Evolutionary conservation across 2,797 vertebrate genomes (phyloP).

Genomic region (Amniataba percoides): DNA sequence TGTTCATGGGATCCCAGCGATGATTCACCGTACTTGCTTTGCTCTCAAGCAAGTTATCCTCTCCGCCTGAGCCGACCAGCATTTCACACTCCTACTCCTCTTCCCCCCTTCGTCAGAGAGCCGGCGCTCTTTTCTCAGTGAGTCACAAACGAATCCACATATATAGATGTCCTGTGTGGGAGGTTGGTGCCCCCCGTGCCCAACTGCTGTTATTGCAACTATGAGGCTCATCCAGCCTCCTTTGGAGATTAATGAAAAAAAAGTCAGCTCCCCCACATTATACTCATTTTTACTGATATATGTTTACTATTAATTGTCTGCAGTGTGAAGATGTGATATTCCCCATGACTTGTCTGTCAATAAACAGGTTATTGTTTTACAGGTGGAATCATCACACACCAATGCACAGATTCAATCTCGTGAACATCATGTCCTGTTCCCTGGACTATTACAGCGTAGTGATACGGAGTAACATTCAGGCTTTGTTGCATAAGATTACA

Average conservation of each 20-base stretch:
- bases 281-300: slow-evolving; percentile 41
- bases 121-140: slow-evolving; percentile 58
- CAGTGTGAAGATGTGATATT: slow-evolving; percentile 29
- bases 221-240: slow-evolving; percentile 47
- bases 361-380: slow-evolving; percentile 37
- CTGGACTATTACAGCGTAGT: slow-evolving; percentile 2
- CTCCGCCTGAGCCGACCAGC: slow-evolving; percentile 46
- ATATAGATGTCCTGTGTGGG: slow-evolving; percentile 80
- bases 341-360: slow-evolving; percentile 13
- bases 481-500: slow-evolving; percentile 16
- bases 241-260: slow-evolving; percentile 31
- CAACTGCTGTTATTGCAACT: slow-evolving; percentile 72
- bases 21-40: slow-evolving; percentile 74
- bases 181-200: slow-evolving; percentile 78
- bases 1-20: slow-evolving; percentile 67
- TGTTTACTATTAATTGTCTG: slow-evolving; percentile 41
- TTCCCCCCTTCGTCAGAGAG: slow-evolving; percentile 71
- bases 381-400: slow-evolving; percentile 20
- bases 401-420: slow-evolving; percentile 26
- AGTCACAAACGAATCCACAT: slow-evolving; percentile 74
- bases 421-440: slow-evolving; percentile 20
- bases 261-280: slow-evolving; percentile 52
- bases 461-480: background rate
- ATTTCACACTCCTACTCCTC: slow-evolving; percentile 76
- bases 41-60: slow-evolving; percentile 60